Percentiles rank a stretch among this genome's conserved stretches.
Conservation (phyloP, 2,888 invertebrate genomes). For the Caenorhabditis drosophilae region DNA sequence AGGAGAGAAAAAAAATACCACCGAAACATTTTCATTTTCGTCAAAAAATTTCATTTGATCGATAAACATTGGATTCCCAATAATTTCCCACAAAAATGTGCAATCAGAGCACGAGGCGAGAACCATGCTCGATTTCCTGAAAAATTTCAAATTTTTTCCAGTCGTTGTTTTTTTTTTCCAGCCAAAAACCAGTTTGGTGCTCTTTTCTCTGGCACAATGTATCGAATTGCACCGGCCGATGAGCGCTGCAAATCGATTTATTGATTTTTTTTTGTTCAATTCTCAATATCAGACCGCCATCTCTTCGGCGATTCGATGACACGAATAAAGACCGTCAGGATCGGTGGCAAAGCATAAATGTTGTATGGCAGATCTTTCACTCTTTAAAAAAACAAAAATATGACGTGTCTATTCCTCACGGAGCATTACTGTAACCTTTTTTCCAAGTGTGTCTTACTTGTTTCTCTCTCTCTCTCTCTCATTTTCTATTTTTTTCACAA, state of each 20-base stretch:
- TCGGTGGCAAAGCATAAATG: conserved; percentile 26
- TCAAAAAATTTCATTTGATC: conserved; percentile 2
- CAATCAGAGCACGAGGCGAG: conserved; percentile 17
- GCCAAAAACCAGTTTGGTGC: conserved; percentile 31
- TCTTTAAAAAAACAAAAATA: conserved; percentile 3
- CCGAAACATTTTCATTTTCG: not conserved
- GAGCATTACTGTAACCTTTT: too few relatives aligned
- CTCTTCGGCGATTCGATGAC: conserved; percentile 28
- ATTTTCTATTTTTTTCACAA: not conserved
- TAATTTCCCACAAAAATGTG: conserved; percentile 19
- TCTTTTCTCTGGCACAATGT: conserved; percentile 19
- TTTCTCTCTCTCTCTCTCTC: too few relatives aligned
- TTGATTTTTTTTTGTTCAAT: not conserved
- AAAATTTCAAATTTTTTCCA: not conserved
- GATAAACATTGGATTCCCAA: not conserved
- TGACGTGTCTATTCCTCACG: too few relatives aligned
- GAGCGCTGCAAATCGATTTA: conserved; percentile 15
- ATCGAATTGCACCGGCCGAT: conserved; percentile 10
- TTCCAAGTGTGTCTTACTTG: too few relatives aligned
- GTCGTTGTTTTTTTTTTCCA: not conserved
- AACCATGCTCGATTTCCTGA: conserved; percentile 3
- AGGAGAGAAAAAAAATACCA: too few relatives aligned
- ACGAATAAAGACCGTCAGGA: conserved; percentile 30
- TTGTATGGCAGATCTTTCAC: conserved; percentile 15
- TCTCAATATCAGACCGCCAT: conserved; percentile 10